Conservation (phyloP, 2,113 vertebrate species). For the Falcunculus frontatus region DNA sequence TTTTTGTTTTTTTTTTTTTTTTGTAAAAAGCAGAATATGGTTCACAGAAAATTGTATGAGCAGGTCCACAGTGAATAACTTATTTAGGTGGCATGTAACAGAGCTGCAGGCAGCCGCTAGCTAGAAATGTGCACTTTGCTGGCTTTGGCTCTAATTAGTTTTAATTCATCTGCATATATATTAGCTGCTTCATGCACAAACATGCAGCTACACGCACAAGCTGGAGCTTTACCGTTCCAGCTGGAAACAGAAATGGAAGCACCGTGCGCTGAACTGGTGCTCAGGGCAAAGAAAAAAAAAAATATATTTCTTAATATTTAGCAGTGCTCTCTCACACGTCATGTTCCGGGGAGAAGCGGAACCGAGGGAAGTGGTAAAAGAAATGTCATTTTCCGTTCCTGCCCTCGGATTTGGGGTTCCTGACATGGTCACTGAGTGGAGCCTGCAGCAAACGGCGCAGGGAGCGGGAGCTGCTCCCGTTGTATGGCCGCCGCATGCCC, state of each 20-base stretch:
- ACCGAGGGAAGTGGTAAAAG: background rate
- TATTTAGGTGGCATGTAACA: background rate
- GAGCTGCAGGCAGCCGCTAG: background rate
- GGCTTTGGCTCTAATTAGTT: background rate
- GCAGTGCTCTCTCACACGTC: fast-evolving
- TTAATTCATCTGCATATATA: slow-evolving; percentile 12
- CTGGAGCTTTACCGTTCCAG: background rate
- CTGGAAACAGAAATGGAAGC: background rate
- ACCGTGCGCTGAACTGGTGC: background rate
- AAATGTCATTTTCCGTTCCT: background rate
- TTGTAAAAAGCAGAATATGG: background rate
- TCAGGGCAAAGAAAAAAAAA: background rate
- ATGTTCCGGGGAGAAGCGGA: background rate
- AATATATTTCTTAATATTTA: background rate
- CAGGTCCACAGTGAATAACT: background rate
- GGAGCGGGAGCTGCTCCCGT: too few relatives aligned
- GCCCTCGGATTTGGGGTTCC: background rate
- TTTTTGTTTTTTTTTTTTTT: background rate
- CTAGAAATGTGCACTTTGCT: background rate
- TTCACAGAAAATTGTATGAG: background rate
- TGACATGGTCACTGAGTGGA: fast-evolving
- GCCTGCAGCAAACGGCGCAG: background rate
- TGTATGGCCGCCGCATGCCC: too few relatives aligned
- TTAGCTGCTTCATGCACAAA: slow-evolving; percentile 20
- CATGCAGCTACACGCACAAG: background rate